Conservation (phyloP, 2,888 invertebrate species). For the Masnerella sp. region DNA sequence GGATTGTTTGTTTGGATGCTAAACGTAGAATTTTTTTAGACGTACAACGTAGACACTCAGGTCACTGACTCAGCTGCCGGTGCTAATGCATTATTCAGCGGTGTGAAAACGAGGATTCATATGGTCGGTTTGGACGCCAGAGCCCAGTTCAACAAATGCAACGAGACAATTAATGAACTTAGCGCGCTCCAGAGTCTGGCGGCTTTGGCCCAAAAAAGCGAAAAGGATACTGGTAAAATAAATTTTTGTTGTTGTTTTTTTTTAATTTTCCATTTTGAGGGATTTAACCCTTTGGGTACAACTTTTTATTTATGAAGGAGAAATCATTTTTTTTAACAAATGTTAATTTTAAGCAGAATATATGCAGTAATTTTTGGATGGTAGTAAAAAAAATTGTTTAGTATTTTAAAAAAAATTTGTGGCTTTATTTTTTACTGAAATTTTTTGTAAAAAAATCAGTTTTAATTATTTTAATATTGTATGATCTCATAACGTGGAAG, state of each 20-base stretch:
- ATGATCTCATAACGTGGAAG: too few species aligned
- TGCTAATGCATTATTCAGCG: slow-evolving; percentile 83
- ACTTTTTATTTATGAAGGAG: too few species aligned
- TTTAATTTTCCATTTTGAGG: too few species aligned
- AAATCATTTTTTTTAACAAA: too few species aligned
- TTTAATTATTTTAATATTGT: too few species aligned
- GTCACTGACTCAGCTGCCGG: slow-evolving; percentile 85
- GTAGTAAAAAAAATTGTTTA: not conserved
- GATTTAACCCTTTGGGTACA: too few species aligned
- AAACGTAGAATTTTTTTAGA: slow-evolving; percentile 75
- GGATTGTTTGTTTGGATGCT: not conserved
- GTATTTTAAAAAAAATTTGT: not conserved
- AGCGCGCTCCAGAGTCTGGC: slow-evolving; percentile 80
- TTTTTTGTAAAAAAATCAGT: not conserved
- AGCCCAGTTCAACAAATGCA: slow-evolving; percentile 74
- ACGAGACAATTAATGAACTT: slow-evolving; percentile 70
- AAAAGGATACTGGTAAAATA: slow-evolving; percentile 79
- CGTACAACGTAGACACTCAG: slow-evolving; percentile 84
- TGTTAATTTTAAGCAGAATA: too few species aligned
- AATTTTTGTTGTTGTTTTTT: not conserved
- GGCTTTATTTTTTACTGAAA: not conserved
- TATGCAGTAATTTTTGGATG: not conserved
- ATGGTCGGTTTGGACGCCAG: slow-evolving; percentile 79
- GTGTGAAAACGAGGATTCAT: slow-evolving; percentile 81
- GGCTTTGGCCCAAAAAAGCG: too few species aligned